phyloP scores from a whole-genome alignment of 2,797 vertebrate genomes.

The Hozukius guyotensis region DNA sequence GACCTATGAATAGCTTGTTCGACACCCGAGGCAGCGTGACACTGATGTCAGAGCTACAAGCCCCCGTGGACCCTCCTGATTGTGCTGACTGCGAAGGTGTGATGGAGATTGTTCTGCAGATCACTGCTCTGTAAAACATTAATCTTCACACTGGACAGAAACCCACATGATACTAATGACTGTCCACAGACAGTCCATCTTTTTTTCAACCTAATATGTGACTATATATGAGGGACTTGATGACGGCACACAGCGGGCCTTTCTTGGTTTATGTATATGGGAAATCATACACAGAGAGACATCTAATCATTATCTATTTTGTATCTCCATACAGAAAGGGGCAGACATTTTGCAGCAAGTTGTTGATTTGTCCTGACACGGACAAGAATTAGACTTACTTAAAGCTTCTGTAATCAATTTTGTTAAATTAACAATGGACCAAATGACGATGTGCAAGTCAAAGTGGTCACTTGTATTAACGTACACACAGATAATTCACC shows the following conservation, averaged over 20 bases:
- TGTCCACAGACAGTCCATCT: background rate
- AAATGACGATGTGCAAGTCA: background rate
- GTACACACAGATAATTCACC: background rate
- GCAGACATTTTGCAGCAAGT: background rate
- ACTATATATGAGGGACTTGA: background rate
- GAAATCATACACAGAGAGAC: background rate
- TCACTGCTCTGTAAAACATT: slow-evolving; percentile 53
- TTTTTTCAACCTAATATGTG: background rate
- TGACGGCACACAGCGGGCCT: background rate
- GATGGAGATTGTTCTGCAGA: slow-evolving; percentile 59
- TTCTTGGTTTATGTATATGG: background rate
- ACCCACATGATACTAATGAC: slow-evolving; percentile 32
- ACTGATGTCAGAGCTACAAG: slow-evolving; percentile 37
- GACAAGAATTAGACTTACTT: background rate
- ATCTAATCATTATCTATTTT: background rate
- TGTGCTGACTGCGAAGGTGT: slow-evolving; percentile 57
- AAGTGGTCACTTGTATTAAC: background rate
- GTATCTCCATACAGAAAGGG: too few relatives aligned
- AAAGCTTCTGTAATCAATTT: background rate
- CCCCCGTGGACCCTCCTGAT: slow-evolving; percentile 50
- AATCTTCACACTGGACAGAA: slow-evolving; percentile 40
- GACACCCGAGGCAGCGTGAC: slow-evolving; percentile 19
- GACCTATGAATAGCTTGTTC: slow-evolving; percentile 27
- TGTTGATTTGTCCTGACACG: background rate
- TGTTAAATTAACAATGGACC: background rate